Percentiles rank a stretch among this genome's conserved stretches.
Conservation (phyloP, 2,888 invertebrate species). For the Anagyrus pseudococci region DNA sequence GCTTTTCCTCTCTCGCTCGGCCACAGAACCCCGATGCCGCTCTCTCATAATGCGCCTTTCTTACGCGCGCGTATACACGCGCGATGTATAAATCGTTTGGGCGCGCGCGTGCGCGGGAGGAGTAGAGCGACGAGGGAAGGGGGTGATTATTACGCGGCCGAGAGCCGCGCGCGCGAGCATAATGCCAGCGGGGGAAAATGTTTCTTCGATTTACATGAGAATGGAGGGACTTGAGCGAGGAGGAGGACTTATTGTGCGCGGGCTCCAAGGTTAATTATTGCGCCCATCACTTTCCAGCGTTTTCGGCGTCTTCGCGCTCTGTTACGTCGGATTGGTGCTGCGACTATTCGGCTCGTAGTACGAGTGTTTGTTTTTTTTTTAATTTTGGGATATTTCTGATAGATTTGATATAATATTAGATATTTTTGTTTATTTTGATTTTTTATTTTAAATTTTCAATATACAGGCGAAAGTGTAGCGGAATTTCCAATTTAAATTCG, state of each 20-base stretch:
- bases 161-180: not conserved
- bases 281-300: not conserved
- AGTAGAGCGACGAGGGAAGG: too few relatives aligned
- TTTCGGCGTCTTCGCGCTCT: not conserved
- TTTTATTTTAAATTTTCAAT: too few relatives aligned
- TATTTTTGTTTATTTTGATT: too few relatives aligned
- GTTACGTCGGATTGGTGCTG: too few relatives aligned
- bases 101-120: not conserved
- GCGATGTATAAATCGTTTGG: conserved; percentile 13
- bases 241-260: not conserved
- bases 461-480: too few relatives aligned
- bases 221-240: conserved; percentile 2
- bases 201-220: conserved; percentile 16
- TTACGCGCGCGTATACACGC: not conserved
- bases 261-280: conserved; percentile 4
- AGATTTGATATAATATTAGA: too few relatives aligned
- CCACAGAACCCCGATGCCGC: not conserved
- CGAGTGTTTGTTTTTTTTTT: too few relatives aligned
- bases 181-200: not conserved
- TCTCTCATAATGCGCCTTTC: conserved; percentile 6
- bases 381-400: too few relatives aligned
- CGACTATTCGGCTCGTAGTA: too few relatives aligned
- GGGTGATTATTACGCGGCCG: conserved; percentile 20
- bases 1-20: conserved; percentile 12
- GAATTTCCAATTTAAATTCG: too few relatives aligned